Base-by-base conservation (phyloP, 2,888 invertebrate genomes). In the Acronicta aceris region DNA sequence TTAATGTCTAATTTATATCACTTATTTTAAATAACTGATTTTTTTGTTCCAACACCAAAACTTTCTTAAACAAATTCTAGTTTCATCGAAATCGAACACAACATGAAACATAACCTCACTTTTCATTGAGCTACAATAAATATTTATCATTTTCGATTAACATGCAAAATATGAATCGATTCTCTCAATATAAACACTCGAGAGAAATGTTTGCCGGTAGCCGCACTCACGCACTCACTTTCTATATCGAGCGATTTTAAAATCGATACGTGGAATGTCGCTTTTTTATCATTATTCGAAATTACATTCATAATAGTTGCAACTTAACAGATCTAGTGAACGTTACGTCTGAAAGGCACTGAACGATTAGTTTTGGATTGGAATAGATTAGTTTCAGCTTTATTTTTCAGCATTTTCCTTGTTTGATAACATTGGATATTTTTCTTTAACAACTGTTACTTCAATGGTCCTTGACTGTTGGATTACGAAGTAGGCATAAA, bases 211-310 rank as follows among this genome's bases (percentile, higher is more conserved):
- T 60, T 46, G 65, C 63, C 64, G 67, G 67, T 66, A 67, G 71
- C 65, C 33, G 49, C 57, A 52, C 50, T 71, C 84, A 86, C 85
- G 84, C 82, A 77, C 82, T 83, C 85, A 84, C 90, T 90, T 90
- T 90, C 90, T 87, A 87, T 79, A 83, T 45, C 76, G 58, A 79
- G 82, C 82, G 81, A 75, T 70, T 65, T 72, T 74, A 73, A 77
- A 76, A 70, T 75, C 73, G 74, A 65, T 68, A 70, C 74, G 66
- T 72, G 78, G 81, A 74, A 74, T 71, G 66, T 68, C 59, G 45
- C 47, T 74, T 67, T 73, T 74, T 72, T 61, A 62, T 61, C 45
- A 17, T 40, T 59, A 48, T 53, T 50, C 46, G 48, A 56, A 16
- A 71, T 71, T 67, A 71, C 15, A 43, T 21, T 16, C 40, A 46